Percentiles rank a stretch among this genome's conserved stretches.
Evolutionary conservation across 2,113 vertebrate genomes (phyloP).

Genomic region (Ptychochromis oligacanthus): DNA sequence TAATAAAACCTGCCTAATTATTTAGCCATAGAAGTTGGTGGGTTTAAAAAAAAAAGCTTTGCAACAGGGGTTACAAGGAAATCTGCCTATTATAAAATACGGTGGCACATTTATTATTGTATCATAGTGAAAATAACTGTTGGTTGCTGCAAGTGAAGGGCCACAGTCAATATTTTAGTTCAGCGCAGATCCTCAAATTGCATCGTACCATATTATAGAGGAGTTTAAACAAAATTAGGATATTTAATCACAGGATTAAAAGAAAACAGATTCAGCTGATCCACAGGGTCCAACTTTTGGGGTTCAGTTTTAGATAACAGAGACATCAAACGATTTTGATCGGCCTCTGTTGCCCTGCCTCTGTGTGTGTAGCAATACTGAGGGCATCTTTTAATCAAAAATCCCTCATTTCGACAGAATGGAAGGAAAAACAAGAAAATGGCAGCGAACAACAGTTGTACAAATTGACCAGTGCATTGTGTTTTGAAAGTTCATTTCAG

Average conservation of each 20-base stretch:
- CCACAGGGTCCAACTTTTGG: background rate
- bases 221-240: background rate
- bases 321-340: background rate
- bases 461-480: conserved; percentile 70
- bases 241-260: background rate
- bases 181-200: background rate
- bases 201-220: background rate
- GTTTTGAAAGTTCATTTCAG: conserved; percentile 69
- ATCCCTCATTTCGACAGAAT: conserved; percentile 53
- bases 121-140: background rate
- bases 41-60: background rate
- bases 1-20: background rate
- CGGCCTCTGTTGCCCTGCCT: conserved; percentile 38
- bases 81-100: background rate
- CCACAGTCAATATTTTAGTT: background rate
- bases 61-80: background rate
- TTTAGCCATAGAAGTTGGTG: background rate
- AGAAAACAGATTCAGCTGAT: background rate
- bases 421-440: conserved; percentile 64
- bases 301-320: background rate
- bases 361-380: conserved; percentile 31
- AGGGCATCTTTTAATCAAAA: conserved; percentile 36
- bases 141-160: background rate
- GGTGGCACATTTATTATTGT: background rate
- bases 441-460: conserved; percentile 70